phyloP scores from a whole-genome alignment of 2,113 vertebrate species.

The Centrocercus urophasianus region DNA sequence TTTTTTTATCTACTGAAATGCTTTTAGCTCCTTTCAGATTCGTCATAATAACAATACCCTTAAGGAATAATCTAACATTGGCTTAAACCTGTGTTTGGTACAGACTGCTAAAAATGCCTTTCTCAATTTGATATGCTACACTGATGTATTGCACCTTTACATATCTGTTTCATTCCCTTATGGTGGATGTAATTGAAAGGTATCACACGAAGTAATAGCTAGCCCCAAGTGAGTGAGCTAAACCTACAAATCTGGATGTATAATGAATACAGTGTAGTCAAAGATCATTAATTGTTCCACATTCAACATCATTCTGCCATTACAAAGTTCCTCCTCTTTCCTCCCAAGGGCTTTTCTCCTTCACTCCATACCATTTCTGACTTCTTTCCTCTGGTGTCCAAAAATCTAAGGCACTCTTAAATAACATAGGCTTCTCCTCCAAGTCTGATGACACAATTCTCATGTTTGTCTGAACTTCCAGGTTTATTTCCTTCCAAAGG shows the following conservation, averaged over 20 bases:
- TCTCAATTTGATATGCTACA: slow-evolving; percentile 63
- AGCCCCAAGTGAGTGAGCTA: slow-evolving; percentile 30
- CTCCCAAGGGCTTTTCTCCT: slow-evolving; percentile 35
- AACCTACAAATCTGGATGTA: neutral
- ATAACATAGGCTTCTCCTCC: neutral
- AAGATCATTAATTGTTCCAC: slow-evolving; percentile 50
- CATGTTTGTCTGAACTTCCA: neutral
- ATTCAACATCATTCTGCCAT: slow-evolving; percentile 55
- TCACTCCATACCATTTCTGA: neutral
- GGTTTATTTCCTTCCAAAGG: neutral
- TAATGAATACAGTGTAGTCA: neutral
- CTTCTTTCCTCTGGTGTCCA: neutral
- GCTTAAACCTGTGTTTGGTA: slow-evolving; percentile 14
- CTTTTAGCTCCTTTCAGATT: slow-evolving; percentile 69
- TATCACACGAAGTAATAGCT: slow-evolving; percentile 33
- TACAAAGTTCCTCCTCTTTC: neutral
- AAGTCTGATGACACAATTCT: neutral
- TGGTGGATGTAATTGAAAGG: slow-evolving; percentile 41
- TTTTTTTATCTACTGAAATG: slow-evolving; percentile 34
- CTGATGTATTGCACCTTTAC: slow-evolving; percentile 52
- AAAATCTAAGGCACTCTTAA: neutral
- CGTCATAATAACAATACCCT: slow-evolving; percentile 62
- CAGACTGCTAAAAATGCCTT: slow-evolving; percentile 54
- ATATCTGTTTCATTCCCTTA: slow-evolving; percentile 61
- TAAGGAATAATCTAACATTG: slow-evolving; percentile 43